Percentiles rank a stretch among this genome's conserved stretches.
These are phyloP conservation scores for Lateolabrax maculatus DNA, from an alignment of 2,797 vertebrate genomes.

Conservation along the genomic window DNA sequence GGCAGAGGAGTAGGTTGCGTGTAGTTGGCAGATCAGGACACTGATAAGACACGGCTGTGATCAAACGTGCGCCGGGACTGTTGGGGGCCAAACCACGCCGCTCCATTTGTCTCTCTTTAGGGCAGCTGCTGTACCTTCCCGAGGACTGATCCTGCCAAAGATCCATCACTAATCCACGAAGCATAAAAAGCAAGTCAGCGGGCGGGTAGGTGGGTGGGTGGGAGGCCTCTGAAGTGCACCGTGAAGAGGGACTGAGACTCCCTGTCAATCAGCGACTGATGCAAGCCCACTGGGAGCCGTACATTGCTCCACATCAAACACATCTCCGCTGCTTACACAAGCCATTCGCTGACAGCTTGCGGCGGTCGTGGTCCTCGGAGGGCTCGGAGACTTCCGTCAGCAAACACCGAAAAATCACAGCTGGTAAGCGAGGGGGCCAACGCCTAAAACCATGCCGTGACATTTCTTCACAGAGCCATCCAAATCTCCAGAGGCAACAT, in stretches of 20 bases:
- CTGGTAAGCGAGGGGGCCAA: conserved; percentile 56
- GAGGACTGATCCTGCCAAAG: conserved; percentile 71
- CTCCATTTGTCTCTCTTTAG: conserved; percentile 75
- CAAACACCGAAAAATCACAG: conserved; percentile 64
- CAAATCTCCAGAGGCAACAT: conserved; percentile 64
- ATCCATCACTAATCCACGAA: conserved; percentile 69
- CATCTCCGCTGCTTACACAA: conserved; percentile 73
- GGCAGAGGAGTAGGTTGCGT: conserved; percentile 53
- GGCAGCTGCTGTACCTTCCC: conserved; percentile 57
- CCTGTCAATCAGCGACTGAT: conserved; percentile 76
- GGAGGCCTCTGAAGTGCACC: conserved; percentile 62
- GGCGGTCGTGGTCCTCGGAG: conserved; percentile 47
- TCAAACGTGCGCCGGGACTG: conserved; percentile 64
- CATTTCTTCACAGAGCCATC: conserved; percentile 69
- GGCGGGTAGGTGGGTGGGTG: conserved; percentile 54
- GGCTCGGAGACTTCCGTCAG: conserved; percentile 58
- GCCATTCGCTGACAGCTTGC: conserved; percentile 69
- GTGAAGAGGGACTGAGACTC: conserved; percentile 59
- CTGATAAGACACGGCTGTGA: conserved; percentile 70
- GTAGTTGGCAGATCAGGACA: conserved; percentile 60
- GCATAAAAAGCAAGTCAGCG: conserved; percentile 56
- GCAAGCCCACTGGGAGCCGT: conserved; percentile 62
- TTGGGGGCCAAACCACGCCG: conserved; percentile 55
- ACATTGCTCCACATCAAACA: conserved; percentile 76
- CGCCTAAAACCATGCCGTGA: conserved; percentile 66